phyloP scores from a whole-genome alignment of 2,888 invertebrate genomes.

The Cecidostiba fungosa region DNA sequence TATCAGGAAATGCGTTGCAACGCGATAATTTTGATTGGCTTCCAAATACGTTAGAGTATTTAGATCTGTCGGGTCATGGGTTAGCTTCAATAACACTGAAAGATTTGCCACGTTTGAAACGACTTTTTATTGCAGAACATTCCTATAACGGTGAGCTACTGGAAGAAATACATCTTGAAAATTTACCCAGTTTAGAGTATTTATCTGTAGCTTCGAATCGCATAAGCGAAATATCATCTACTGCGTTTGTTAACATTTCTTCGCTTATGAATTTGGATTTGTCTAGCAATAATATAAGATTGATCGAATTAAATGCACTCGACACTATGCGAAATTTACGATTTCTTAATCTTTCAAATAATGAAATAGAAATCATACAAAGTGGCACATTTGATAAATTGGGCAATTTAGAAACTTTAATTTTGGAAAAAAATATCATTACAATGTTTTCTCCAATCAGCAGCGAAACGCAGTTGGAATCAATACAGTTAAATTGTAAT shows the following conservation, averaged over 20 bases:
- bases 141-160: background rate
- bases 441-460: background rate
- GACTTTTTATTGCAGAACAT: conserved; percentile 5
- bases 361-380: conserved; percentile 16
- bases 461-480: conserved; percentile 8
- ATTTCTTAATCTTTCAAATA: conserved; percentile 48
- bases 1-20: conserved; percentile 10
- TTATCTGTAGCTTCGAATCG: conserved; percentile 32
- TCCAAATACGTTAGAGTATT: conserved; percentile 30
- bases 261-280: conserved; percentile 50
- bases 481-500: conserved; percentile 42
- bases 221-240: background rate
- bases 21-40: conserved; percentile 29
- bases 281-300: conserved; percentile 25
- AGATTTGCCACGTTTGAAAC: conserved; percentile 30
- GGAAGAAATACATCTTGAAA: background rate
- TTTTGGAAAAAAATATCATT: conserved; percentile 45
- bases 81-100: conserved; percentile 9
- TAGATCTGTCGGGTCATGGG: conserved; percentile 42
- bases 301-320: conserved; percentile 25
- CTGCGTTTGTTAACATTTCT: conserved; percentile 11
- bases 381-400: conserved; percentile 23
- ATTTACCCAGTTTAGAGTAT: conserved; percentile 39
- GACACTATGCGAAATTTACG: conserved; percentile 43
- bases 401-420: conserved; percentile 15